A percentile compares a stretch with the other conserved stretches of the same genome.
Evolutionary conservation across 2,113 vertebrate genomes (phyloP).

Genomic region (Gasterosteus aculeatus): DNA sequence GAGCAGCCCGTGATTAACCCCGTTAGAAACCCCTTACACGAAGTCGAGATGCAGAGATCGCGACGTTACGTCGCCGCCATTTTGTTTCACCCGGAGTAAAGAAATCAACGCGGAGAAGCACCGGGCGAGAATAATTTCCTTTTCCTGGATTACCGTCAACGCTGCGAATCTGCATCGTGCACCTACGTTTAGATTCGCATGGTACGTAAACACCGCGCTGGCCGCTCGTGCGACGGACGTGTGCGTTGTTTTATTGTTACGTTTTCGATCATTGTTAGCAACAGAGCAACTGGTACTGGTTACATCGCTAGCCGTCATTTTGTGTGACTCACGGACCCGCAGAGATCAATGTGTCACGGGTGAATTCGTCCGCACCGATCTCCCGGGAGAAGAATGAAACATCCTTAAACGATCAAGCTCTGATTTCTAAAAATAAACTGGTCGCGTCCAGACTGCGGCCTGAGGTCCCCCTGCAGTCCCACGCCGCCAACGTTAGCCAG

Average conservation of each 20-base stretch:
- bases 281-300: background rate
- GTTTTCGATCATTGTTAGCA: background rate
- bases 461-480: background rate
- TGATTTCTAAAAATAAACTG: no score
- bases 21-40: conserved; percentile 47
- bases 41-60: conserved; percentile 42
- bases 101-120: conserved; percentile 76
- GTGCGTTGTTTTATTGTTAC: background rate
- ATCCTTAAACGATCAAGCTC: fast-evolving
- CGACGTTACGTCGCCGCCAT: conserved; percentile 74
- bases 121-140: conserved; percentile 67
- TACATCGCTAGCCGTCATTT: conserved; percentile 72
- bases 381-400: fast-evolving
- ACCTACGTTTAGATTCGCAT: conserved; percentile 37
- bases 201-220: conserved; percentile 56
- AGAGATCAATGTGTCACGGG: background rate
- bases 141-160: conserved; percentile 14
- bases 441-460: background rate
- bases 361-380: fast-evolving
- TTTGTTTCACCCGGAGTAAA: conserved; percentile 89
- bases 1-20: conserved; percentile 41
- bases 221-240: fast-evolving
- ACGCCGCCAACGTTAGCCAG: background rate
- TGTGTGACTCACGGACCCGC: conserved; percentile 10
- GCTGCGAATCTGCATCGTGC: conserved; percentile 56